Conservation (phyloP, 2,797 vertebrate species). For the Acanthurus leucopareius region DNA sequence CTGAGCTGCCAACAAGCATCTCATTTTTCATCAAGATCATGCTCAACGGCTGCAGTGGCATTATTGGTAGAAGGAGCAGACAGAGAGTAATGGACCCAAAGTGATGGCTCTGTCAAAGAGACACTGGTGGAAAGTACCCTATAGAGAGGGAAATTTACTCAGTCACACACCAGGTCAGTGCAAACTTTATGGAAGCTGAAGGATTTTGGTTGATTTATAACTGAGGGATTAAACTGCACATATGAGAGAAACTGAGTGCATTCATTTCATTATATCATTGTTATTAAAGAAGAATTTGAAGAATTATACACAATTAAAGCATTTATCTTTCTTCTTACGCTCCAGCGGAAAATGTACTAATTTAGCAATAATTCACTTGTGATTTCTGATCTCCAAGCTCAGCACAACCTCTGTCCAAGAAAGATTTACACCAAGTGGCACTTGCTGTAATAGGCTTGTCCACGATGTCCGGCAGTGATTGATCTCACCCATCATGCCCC, state of each 20-base stretch:
- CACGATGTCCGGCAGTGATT: constrained; percentile 67
- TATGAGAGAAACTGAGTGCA: not conserved
- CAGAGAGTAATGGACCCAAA: constrained; percentile 77
- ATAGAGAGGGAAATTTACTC: constrained; percentile 41
- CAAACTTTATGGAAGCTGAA: not conserved
- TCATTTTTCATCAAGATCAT: constrained; percentile 81
- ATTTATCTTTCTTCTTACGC: not conserved
- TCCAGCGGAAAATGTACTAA: constrained; percentile 10
- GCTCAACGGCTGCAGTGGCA: constrained; percentile 69
- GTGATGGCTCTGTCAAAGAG: constrained; percentile 73
- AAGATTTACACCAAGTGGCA: constrained; percentile 70
- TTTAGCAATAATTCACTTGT: constrained; percentile 34
- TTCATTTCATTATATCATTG: not conserved
- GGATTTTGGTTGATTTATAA: constrained; percentile 14
- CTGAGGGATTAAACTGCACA: not conserved
- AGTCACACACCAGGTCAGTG: constrained; percentile 9
- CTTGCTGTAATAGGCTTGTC: constrained; percentile 70
- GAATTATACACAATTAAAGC: constrained; percentile 2
- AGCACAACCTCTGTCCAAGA: constrained; percentile 23
- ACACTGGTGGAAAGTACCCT: constrained; percentile 53
- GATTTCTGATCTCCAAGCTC: constrained; percentile 46
- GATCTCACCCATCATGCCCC: constrained; percentile 67
- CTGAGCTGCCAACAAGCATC: constrained; percentile 80
- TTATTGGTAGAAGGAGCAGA: constrained; percentile 74
- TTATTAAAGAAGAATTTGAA: constrained; percentile 7